These are phyloP conservation scores for Augochlorella aurata DNA, from an alignment of 2,888 invertebrate genomes.

Conservation along the genomic window DNA sequence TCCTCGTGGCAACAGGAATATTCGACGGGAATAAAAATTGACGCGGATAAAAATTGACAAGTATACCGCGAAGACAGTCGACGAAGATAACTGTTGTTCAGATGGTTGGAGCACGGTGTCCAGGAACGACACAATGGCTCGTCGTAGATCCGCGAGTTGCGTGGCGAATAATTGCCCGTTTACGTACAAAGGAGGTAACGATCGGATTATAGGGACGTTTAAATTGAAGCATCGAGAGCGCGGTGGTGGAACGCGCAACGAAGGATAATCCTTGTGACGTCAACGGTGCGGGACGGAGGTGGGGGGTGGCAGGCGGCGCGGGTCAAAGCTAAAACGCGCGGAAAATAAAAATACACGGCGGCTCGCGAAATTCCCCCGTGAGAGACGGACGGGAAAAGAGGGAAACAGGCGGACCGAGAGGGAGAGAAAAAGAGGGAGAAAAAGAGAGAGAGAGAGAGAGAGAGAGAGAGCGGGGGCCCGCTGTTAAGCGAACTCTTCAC, in stretches of 20 bases:
- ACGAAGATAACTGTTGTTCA: no score
- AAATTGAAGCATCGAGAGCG: conserved; percentile 36
- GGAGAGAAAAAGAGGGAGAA: neutral
- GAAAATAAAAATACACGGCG: conserved; percentile 34
- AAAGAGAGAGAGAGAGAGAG: neutral
- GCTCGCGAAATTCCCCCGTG: conserved; percentile 33
- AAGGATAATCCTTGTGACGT: conserved; percentile 46
- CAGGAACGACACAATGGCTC: neutral
- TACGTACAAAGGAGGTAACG: conserved; percentile 26
- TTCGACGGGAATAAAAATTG: no score
- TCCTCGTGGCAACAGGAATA: no score
- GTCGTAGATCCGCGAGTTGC: neutral
- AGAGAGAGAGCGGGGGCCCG: neutral
- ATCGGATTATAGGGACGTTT: conserved; percentile 42
- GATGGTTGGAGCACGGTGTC: neutral
- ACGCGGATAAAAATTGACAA: no score
- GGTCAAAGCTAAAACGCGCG: conserved; percentile 30
- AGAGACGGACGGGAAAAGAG: conserved; percentile 21
- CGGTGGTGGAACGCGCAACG: conserved; percentile 27
- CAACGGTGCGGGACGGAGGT: neutral
- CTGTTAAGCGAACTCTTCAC: conserved; percentile 39
- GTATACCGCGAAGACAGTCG: no score
- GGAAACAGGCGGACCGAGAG: neutral
- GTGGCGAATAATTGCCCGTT: conserved; percentile 41
- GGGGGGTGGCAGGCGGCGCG: neutral